Evolutionary conservation across 1,140 invertebrate species (phyloP).

Genomic region (Belonocnema kinseyi): DNA sequence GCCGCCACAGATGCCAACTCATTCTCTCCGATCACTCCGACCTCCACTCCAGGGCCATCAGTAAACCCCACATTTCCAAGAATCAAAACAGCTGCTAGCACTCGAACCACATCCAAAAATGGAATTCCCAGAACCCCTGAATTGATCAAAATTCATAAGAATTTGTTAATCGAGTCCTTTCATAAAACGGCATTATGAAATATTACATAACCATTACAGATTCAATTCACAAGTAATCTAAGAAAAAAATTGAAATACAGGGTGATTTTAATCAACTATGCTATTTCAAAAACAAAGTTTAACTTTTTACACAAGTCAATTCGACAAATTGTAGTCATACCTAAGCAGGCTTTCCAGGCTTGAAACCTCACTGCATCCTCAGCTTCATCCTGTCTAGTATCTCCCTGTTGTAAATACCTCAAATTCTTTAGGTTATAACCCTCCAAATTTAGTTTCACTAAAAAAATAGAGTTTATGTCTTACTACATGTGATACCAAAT

Average conservation of each 20-base stretch:
- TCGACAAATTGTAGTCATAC: slow-evolving; percentile 59
- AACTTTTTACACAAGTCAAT: not conserved
- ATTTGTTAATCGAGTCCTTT: not conserved
- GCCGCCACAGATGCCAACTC: slow-evolving; percentile 90
- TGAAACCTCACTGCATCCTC: slow-evolving; percentile 88
- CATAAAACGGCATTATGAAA: not conserved
- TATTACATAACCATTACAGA: too few relatives aligned
- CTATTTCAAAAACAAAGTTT: not conserved
- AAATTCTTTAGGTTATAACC: slow-evolving; percentile 88
- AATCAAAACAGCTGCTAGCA: slow-evolving; percentile 91
- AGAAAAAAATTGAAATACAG: too few relatives aligned
- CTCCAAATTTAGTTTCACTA: slow-evolving; percentile 87
- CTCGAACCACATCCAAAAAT: slow-evolving; percentile 93
- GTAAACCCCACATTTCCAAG: slow-evolving; percentile 94
- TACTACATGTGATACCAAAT: not conserved
- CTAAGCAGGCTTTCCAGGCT: slow-evolving; percentile 92
- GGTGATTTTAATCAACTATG: too few relatives aligned
- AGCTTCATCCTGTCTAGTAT: slow-evolving; percentile 84
- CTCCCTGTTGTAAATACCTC: slow-evolving; percentile 86
- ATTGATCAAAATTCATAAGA: slow-evolving; percentile 35
- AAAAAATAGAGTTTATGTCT: slow-evolving; percentile 6
- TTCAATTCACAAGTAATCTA: too few relatives aligned
- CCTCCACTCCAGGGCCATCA: slow-evolving; percentile 83
- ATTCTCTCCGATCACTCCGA: slow-evolving; percentile 85
- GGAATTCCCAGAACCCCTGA: slow-evolving; percentile 91